A percentile compares a stretch with the other conserved stretches of the same genome.
Evolutionary conservation across 1,140 invertebrate genomes (phyloP).

Genomic region (Aricia agestis): DNA sequence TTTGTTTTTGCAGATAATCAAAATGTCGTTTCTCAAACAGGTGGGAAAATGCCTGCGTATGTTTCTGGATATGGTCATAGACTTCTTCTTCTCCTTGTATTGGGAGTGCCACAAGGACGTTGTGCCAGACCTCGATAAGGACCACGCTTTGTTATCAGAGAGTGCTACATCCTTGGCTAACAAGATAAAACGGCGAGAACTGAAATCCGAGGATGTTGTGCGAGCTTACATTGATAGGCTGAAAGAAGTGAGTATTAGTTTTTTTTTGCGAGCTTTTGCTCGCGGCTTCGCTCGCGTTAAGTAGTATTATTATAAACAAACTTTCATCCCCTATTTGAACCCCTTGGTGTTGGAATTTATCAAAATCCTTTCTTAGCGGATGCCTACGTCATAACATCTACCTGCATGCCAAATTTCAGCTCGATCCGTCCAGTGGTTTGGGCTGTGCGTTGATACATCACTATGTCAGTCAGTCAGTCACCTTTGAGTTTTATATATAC

Average conservation of each 20-base stretch:
- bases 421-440: no score
- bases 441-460: no score
- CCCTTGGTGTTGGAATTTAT: no score
- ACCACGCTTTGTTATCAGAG: constrained; percentile 78
- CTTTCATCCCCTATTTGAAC: no score
- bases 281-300: no score
- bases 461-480: no score
- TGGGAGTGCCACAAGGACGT: constrained; percentile 75
- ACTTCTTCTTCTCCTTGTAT: constrained; percentile 69
- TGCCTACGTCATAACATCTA: no score
- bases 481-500: no score
- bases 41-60: constrained; percentile 40
- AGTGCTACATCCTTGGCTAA: constrained; percentile 80
- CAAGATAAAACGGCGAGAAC: constrained; percentile 79
- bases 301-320: no score
- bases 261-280: no score
- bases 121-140: constrained; percentile 76
- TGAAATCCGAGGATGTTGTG: constrained; percentile 84
- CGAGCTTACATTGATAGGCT: constrained; percentile 86
- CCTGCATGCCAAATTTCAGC: no score
- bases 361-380: no score
- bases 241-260: constrained; percentile 77
- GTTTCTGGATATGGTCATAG: constrained; percentile 52
- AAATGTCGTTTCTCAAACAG: constrained; percentile 28
- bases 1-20: constrained; percentile 24